These are phyloP conservation scores for Natrix natrix DNA, from an alignment of 2,797 vertebrate species.

Conservation along the genomic window DNA sequence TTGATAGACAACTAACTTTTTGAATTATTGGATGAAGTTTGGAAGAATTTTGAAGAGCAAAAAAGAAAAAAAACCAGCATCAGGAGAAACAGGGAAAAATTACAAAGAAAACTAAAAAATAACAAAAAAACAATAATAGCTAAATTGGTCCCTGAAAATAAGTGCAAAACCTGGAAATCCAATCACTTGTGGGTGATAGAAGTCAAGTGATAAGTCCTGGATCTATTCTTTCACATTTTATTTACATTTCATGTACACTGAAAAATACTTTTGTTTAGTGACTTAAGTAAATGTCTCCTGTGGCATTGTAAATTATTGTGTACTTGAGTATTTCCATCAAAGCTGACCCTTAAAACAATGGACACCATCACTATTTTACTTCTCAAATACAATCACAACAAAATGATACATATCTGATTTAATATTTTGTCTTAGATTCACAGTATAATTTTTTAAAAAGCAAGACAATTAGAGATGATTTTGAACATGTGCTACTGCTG, in stretches of 20 bases:
- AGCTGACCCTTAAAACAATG: conserved; percentile 16
- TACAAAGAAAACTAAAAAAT: conserved; percentile 30
- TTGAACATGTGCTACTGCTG: neutral
- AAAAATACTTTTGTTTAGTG: neutral
- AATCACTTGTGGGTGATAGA: neutral
- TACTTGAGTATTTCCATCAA: fast-evolving
- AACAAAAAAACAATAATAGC: neutral
- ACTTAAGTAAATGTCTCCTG: neutral
- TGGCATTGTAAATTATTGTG: neutral
- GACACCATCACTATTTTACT: neutral
- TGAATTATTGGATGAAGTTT: conserved; percentile 22
- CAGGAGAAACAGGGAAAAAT: conserved; percentile 36
- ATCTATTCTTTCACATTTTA: neutral
- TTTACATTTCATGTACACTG: neutral
- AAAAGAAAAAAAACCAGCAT: conserved; percentile 16
- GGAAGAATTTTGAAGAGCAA: conserved; percentile 21
- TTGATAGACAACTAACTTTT: conserved; percentile 12
- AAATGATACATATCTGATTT: conserved; percentile 1
- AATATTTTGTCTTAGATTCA: conserved; percentile 15
- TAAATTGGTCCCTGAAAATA: neutral
- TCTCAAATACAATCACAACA: neutral
- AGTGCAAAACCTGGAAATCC: neutral
- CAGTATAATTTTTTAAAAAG: neutral
- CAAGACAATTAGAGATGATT: neutral
- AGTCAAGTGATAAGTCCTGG: fast-evolving